Percentiles rank a stretch among this genome's conserved stretches.
Conservation (phyloP, 2,113 vertebrate genomes). For the Odocoileus virginianus region DNA sequence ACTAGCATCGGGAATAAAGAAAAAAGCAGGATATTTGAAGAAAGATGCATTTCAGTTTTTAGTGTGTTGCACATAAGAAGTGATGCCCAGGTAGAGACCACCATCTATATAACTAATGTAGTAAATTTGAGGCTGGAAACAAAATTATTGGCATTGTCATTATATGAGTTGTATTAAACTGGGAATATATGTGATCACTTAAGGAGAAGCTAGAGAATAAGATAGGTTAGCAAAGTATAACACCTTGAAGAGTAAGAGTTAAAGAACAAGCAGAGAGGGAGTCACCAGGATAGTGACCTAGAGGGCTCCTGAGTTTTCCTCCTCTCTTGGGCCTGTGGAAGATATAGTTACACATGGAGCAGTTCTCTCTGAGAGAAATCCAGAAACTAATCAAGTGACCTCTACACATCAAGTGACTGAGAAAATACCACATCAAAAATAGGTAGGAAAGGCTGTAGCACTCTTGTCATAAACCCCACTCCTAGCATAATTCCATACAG, state of each 20-base stretch:
- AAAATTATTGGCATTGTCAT: neutral
- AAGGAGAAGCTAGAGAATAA: neutral
- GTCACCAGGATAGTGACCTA: neutral
- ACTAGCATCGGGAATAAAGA: neutral
- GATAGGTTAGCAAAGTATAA: neutral
- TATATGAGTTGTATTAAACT: neutral
- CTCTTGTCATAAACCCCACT: neutral
- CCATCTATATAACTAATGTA: neutral
- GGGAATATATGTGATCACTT: neutral
- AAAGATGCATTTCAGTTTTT: conserved; percentile 2
- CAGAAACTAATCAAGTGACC: neutral
- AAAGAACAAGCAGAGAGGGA: neutral
- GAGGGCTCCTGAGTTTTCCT: neutral
- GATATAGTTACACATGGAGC: neutral
- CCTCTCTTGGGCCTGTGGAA: neutral
- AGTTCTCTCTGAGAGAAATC: neutral
- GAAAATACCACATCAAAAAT: neutral
- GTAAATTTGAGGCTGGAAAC: neutral
- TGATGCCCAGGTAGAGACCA: neutral
- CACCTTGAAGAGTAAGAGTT: neutral
- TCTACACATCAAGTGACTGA: neutral
- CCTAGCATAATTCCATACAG: neutral
- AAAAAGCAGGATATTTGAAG: neutral
- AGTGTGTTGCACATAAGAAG: neutral
- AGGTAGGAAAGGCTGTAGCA: neutral